Conservation (phyloP, 2,797 vertebrate species). For the Cebuella pygmaea region DNA sequence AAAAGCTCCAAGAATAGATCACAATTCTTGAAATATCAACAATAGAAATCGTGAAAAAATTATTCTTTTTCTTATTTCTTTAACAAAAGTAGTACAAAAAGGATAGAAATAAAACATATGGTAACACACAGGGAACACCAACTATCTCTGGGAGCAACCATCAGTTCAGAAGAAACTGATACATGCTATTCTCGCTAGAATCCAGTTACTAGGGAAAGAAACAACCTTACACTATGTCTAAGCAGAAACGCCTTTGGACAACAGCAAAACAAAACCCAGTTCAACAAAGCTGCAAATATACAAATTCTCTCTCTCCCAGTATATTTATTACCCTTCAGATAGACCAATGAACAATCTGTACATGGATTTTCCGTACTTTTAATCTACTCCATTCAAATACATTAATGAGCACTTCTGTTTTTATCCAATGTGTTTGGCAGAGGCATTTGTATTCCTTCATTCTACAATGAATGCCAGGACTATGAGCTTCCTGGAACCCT, state of each 20-base stretch:
- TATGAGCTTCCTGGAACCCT: not conserved
- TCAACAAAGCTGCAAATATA: not conserved
- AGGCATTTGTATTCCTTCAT: not conserved
- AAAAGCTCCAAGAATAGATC: not conserved
- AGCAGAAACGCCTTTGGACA: not conserved
- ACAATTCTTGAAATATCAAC: slow-evolving; percentile 19
- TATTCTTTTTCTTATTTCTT: not conserved
- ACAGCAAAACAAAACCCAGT: slow-evolving; percentile 13
- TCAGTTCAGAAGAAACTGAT: not conserved
- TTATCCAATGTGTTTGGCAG: not conserved
- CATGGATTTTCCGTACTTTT: not conserved
- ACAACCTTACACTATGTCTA: not conserved
- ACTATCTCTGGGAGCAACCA: not conserved
- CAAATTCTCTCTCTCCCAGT: not conserved
- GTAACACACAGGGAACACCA: not conserved
- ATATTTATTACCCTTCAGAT: not conserved
- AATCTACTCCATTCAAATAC: not conserved
- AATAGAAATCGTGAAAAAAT: slow-evolving; percentile 21
- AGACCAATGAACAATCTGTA: not conserved
- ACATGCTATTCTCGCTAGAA: not conserved
- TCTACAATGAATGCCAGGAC: not conserved
- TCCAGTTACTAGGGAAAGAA: not conserved
- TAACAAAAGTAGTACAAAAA: slow-evolving; percentile 4
- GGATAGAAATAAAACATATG: not conserved
- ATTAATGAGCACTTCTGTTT: not conserved